Base-by-base conservation (phyloP, 1,140 invertebrate species). In the Formica selysi region DNA sequence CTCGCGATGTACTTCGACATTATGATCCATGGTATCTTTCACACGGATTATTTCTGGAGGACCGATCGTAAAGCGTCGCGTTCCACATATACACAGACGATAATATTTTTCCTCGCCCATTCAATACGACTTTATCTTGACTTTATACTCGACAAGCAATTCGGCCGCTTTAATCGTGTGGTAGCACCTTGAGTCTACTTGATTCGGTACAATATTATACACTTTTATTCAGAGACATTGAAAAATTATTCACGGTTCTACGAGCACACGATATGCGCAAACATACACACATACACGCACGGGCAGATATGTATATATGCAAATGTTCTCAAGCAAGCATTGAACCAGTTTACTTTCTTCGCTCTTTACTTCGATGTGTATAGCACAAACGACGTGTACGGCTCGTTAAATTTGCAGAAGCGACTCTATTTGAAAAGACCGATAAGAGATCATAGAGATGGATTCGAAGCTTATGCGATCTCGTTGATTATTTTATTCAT, bases 261-360 rank as follows among this genome's bases (percentile, higher is more conserved):
- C 11, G 32, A 44, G 71, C 71, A 7, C 19, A 8, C 41, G 29
- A 78, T 78, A 78, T 13, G n/a, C 22, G 38, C 3, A 61, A 3
- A 26, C 11, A 29, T 5, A 26, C 7, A 32, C 61, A 38, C 19
- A 59, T 26, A 38, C 8, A 51, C 16, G 3, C 32, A 13, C 13
- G 3, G 7, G n/a, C n/a, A 11, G 22, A 26, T 32, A n/a, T 26
- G 11, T 19, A 3, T 51, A 51, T 51, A 36, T 67, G 41, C 57
- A 67, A 48, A 67, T 65, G 13, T 48, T 48, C 26, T 67, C 41
- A 44, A 44, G 41, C 38, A 41, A 38, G 41, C n/a, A 41, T 59
- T 11, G 59, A 44, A 41, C n/a, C 19, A 79, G 61, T 67, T 36
- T 67, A 79, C 76, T 79, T 79, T 79, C 76, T 79, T 67, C n/a